Conservation (phyloP, 2,888 invertebrate genomes). For the Spicauda simplicius region DNA sequence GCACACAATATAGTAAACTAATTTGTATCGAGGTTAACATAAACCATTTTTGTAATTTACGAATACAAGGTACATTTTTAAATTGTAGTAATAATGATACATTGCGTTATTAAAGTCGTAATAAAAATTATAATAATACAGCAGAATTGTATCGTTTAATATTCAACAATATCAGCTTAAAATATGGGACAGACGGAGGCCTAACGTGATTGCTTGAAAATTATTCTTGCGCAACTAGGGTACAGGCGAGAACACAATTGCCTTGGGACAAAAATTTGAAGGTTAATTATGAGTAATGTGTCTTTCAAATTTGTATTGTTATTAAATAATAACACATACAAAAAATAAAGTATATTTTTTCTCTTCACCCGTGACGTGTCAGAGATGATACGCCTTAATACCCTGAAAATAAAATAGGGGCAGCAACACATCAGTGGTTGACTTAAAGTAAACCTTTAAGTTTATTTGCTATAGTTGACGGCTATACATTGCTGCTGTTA, state of each 20-base stretch:
- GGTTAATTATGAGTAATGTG: background rate
- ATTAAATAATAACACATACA: too few species aligned
- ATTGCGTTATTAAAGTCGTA: constrained; percentile 22
- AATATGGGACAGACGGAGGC: constrained; percentile 57
- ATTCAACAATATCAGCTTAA: constrained; percentile 55
- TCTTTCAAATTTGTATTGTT: too few species aligned
- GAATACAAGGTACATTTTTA: background rate
- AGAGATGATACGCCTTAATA: too few species aligned
- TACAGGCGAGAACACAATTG: constrained; percentile 49
- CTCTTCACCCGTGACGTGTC: too few species aligned
- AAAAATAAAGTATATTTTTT: too few species aligned
- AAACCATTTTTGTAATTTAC: background rate
- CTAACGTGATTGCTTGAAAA: constrained; percentile 69
- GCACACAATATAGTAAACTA: too few species aligned
- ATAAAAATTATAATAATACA: constrained; percentile 42
- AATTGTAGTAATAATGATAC: background rate
- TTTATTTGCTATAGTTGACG: too few species aligned
- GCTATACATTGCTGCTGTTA: too few species aligned
- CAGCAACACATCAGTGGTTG: too few species aligned
- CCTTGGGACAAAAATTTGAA: background rate
- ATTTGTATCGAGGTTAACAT: too few species aligned
- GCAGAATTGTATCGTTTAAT: constrained; percentile 49
- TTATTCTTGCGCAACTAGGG: constrained; percentile 64
- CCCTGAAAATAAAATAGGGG: too few species aligned
- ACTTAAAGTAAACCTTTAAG: too few species aligned